These are phyloP conservation scores for Microctenopoma steveboyesi DNA, from an alignment of 2,797 vertebrate species.

Conservation along the genomic window DNA sequence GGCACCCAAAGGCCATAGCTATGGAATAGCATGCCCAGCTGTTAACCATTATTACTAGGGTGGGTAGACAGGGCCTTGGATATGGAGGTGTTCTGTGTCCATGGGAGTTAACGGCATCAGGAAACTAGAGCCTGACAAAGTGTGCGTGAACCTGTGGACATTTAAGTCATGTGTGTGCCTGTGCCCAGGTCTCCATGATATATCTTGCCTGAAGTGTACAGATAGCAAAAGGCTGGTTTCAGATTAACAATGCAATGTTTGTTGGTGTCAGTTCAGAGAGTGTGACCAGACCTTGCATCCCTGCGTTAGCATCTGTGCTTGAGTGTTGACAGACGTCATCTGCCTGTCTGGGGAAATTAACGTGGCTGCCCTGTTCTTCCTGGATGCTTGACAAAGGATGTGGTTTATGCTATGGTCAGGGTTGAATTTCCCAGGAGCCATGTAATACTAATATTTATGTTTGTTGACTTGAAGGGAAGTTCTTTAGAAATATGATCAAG, in stretches of 20 bases:
- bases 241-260: slow-evolving; percentile 5
- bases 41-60: slow-evolving; percentile 79
- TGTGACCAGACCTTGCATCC: slow-evolving; percentile 9
- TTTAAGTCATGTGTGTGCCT: not conserved
- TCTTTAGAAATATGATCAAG: slow-evolving; percentile 47
- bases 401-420: slow-evolving; percentile 48
- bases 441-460: slow-evolving; percentile 68
- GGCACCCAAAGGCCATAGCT: slow-evolving; percentile 42
- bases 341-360: slow-evolving; percentile 65
- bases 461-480: slow-evolving; percentile 39
- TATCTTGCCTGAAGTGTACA: slow-evolving; percentile 5
- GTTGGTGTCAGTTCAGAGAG: slow-evolving; percentile 23
- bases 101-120: slow-evolving; percentile 45
- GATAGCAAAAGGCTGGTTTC: slow-evolving; percentile 21
- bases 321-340: slow-evolving; percentile 68
- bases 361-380: slow-evolving; percentile 37
- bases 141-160: slow-evolving; percentile 48
- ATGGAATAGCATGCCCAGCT: slow-evolving; percentile 76
- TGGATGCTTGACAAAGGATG: slow-evolving; percentile 49
- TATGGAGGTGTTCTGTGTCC: slow-evolving; percentile 70
- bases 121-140: slow-evolving; percentile 71
- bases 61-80: slow-evolving; percentile 66
- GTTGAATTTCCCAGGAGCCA: slow-evolving; percentile 53
- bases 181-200: slow-evolving; percentile 14
- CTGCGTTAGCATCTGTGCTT: slow-evolving; percentile 51